Conservation (phyloP, 2,888 invertebrate genomes). For the Coenonympha arcania region DNA sequence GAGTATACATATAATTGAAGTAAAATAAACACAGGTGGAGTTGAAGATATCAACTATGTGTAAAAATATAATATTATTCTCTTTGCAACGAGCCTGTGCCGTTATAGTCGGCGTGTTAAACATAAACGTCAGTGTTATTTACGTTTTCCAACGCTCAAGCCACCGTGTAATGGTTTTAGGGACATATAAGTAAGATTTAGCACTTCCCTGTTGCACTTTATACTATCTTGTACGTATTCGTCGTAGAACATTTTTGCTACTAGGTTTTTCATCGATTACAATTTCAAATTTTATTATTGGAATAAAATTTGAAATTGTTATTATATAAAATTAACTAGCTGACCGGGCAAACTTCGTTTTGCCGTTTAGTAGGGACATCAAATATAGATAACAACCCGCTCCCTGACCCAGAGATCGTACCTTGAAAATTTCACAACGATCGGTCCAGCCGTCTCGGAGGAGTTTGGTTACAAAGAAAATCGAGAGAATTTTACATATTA, state of each 20-base stretch:
- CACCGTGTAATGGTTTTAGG: constrained; percentile 10
- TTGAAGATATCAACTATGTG: too few species aligned
- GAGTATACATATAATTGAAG: too few species aligned
- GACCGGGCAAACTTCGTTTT: too few species aligned
- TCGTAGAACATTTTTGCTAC: constrained; percentile 5
- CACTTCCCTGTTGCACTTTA: constrained; percentile 3
- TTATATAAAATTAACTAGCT: too few species aligned
- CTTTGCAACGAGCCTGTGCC: not conserved
- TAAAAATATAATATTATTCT: constrained; percentile 3
- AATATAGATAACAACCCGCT: too few species aligned
- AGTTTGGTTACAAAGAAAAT: too few species aligned
- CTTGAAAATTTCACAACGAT: too few species aligned
- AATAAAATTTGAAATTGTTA: constrained; percentile 2
- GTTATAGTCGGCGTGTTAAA: constrained; percentile 3
- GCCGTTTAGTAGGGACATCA: too few species aligned
- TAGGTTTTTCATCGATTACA: not conserved
- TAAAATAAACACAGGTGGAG: too few species aligned
- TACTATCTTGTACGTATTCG: constrained; percentile 7
- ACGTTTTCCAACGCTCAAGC: constrained; percentile 5
- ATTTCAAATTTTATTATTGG: constrained; percentile 4
- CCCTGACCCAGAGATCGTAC: too few species aligned
- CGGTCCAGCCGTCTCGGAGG: too few species aligned
- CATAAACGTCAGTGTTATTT: constrained; percentile 12
- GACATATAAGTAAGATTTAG: constrained; percentile 22
- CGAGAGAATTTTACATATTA: too few species aligned